A percentile compares a stretch with the other conserved stretches of the same genome.
Conservation (phyloP, 2,888 invertebrate genomes). For the Thereva unica region DNA sequence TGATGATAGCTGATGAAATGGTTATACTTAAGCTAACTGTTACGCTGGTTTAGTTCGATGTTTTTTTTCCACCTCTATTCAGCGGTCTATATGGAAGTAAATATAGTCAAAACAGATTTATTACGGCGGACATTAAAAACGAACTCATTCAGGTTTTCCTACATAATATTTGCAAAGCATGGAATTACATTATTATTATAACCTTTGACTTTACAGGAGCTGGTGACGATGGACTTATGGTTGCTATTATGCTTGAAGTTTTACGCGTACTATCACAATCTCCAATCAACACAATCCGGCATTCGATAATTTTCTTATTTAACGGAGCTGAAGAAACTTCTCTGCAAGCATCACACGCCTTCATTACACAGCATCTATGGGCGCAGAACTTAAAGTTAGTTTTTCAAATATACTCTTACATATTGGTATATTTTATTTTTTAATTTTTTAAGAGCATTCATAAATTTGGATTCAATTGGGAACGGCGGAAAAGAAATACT, state of each 20-base stretch:
- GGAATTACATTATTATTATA: too few relatives aligned
- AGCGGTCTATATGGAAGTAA: too few relatives aligned
- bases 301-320: conserved; percentile 68
- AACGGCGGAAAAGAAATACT: conserved; percentile 88
- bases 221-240: conserved; percentile 68
- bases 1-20: too few relatives aligned
- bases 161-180: too few relatives aligned
- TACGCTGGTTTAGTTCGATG: too few relatives aligned
- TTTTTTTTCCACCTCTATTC: too few relatives aligned
- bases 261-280: conserved; percentile 58
- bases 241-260: conserved; percentile 67
- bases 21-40: too few relatives aligned
- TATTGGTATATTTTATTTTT: too few relatives aligned
- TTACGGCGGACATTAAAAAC: too few relatives aligned
- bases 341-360: conserved; percentile 71
- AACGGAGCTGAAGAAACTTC: conserved; percentile 72
- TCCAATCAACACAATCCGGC: conserved; percentile 52
- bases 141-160: too few relatives aligned
- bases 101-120: too few relatives aligned
- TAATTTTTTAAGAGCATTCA: conserved; percentile 64
- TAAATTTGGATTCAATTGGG: conserved; percentile 92
- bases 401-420: too few relatives aligned
- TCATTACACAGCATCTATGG: conserved; percentile 77
- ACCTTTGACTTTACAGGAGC: conserved; percentile 63
- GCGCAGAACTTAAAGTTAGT: conserved; percentile 66